Conservation (phyloP, 2,888 invertebrate genomes). For the Sympetrum striolatum region DNA sequence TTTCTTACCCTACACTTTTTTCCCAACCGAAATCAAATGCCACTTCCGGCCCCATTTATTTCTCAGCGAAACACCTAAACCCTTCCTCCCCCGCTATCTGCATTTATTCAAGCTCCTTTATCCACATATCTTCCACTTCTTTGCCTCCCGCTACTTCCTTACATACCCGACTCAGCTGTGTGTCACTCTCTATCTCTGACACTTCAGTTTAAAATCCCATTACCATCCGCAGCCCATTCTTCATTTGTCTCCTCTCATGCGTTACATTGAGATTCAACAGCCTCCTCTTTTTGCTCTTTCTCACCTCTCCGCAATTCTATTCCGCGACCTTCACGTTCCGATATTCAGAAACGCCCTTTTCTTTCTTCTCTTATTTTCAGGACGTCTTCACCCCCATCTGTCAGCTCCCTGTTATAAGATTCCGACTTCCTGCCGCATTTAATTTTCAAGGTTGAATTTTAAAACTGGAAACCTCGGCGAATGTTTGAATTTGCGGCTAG, state of each 20-base stretch:
- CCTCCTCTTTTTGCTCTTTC: neutral
- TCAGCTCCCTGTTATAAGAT: too few species aligned
- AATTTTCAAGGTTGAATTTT: too few species aligned
- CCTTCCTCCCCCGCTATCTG: neutral
- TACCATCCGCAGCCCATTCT: neutral
- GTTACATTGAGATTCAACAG: neutral
- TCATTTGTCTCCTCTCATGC: neutral
- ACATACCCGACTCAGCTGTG: neutral
- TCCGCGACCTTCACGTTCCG: neutral
- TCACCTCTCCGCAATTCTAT: neutral
- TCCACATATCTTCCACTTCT: neutral
- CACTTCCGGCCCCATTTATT: too few species aligned
- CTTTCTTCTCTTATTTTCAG: neutral
- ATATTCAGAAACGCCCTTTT: neutral
- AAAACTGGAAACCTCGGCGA: too few species aligned
- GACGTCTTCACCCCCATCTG: neutral
- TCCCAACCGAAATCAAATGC: too few species aligned
- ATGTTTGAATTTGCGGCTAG: too few species aligned
- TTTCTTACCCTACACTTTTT: too few species aligned
- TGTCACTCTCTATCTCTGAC: neutral
- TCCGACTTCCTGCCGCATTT: too few species aligned
- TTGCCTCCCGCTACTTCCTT: neutral
- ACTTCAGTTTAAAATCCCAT: neutral
- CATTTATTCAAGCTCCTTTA: neutral
- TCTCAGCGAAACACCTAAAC: neutral